A percentile compares a stretch with the other conserved stretches of the same genome.
phyloP scores from a whole-genome alignment of 2,888 invertebrate genomes.

The Drepanosiphum platanoidis region DNA sequence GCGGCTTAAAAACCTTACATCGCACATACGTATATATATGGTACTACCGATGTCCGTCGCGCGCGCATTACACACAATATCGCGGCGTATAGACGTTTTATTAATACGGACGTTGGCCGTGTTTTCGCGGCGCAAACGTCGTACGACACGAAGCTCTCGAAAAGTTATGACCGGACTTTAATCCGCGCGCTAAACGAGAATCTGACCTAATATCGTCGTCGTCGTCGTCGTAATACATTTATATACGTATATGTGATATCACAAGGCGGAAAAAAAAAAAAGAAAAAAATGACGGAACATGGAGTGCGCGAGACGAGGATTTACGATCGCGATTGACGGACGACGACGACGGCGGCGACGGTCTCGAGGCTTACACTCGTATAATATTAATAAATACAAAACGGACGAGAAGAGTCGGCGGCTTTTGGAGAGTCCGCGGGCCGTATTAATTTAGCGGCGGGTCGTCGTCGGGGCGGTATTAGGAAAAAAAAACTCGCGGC shows the following conservation, averaged over 20 bases:
- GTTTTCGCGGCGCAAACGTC: no score
- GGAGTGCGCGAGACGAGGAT: slow-evolving; percentile 22
- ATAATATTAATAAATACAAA: no score
- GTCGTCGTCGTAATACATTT: neutral
- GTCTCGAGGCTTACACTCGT: no score
- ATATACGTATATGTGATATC: neutral
- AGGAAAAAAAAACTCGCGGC: slow-evolving; percentile 38
- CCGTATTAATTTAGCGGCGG: slow-evolving; percentile 2
- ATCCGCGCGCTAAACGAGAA: slow-evolving; percentile 8
- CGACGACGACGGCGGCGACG: no score
- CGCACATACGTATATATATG: no score
- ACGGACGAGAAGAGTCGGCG: slow-evolving; percentile 18
- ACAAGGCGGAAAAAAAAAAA: neutral
- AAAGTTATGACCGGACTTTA: slow-evolving; percentile 8
- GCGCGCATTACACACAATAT: no score
- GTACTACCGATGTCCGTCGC: no score
- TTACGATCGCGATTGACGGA: slow-evolving; percentile 36
- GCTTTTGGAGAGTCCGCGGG: neutral
- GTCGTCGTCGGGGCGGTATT: neutral
- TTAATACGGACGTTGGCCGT: neutral
- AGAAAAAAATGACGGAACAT: neutral
- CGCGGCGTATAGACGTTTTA: neutral
- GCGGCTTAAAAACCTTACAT: no score
- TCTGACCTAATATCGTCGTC: neutral
- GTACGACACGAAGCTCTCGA: neutral